Base-by-base conservation (phyloP, 2,888 invertebrate species). In the Sialis lutaria region DNA sequence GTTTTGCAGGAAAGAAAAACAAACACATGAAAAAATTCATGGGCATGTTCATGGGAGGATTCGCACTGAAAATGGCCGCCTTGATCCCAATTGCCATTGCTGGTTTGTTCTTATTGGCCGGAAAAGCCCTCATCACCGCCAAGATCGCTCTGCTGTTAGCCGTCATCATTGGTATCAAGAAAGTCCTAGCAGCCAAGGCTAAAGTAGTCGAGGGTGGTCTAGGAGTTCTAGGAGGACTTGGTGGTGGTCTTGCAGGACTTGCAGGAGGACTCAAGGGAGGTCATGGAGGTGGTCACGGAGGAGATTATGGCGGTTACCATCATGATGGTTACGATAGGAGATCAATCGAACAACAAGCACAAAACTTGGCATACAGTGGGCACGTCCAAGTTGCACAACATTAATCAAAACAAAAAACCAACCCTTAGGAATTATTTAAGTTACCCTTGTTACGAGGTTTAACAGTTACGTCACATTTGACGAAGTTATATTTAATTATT, bases 1-100 rank as follows among this genome's bases (percentile, higher is more conserved):
- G n/a, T n/a, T n/a, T 68, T 73, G 46, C 72, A 82, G 82, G 84
- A 55, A 77, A 85, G 52, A 84, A 84, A 3, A 84, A 86, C 64
- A 85, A 84, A 3, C 84, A 86, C 64, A 85, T 85, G 83, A 87
- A 87, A 72, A 85, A 86, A 57, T 87, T 87, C 84, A 85, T 88
- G 85, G 77, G 82, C 34, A 85, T 84, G 76, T 84, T 89, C 84
- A 84, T 86, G 80, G 86, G 86, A 83, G 86, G 85, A 6, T 75
- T 81, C 53, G 81, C 80, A 5, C 86, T 85, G 75, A 88, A 88
- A 64, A 77, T 87, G 77, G 80, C 82, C 13, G 83, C 84, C 3
- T 67, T 88, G 72, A 73, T 87, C 31, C 88, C 88, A 0, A 60
- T 88, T 4, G 85, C 82, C 6, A 82, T 88, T 56, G 86, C 84